Evolutionary conservation across 2,888 invertebrate genomes (phyloP).

Genomic region (Melieria omissa): DNA sequence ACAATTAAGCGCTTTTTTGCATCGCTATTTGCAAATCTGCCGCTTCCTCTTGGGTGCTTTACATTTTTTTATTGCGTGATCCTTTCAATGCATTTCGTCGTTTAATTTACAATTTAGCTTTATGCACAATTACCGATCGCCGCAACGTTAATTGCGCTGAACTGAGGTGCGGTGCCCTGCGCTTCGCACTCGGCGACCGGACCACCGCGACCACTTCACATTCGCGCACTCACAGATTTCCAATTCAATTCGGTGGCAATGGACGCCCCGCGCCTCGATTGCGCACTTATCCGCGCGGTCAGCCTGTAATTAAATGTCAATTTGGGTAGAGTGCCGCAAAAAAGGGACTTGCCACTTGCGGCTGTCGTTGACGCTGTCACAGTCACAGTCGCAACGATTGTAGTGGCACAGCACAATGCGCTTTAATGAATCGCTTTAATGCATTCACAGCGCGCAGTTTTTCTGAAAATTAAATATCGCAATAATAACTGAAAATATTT

Average conservation of each 20-base stretch:
- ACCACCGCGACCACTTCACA: no score
- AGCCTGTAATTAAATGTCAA: constrained; percentile 60
- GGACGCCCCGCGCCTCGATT: not conserved
- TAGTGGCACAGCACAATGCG: constrained; percentile 21
- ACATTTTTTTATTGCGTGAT: constrained; percentile 11
- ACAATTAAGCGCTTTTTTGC: constrained; percentile 12
- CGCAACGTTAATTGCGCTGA: constrained; percentile 9
- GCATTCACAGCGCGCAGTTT: constrained; percentile 2
- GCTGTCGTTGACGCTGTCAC: constrained; percentile 3
- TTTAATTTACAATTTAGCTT: constrained; percentile 55
- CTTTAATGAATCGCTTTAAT: constrained; percentile 30
- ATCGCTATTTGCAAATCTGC: not conserved
- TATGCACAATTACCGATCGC: constrained; percentile 7
- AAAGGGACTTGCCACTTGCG: not conserved
- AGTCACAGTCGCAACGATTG: constrained; percentile 17
- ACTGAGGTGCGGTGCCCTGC: constrained; percentile 20
- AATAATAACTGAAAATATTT: constrained; percentile 13
- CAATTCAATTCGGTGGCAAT: constrained; percentile 55
- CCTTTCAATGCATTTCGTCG: constrained; percentile 41
- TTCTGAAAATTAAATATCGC: constrained; percentile 26
- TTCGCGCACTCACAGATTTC: no score
- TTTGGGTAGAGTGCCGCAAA: constrained; percentile 44
- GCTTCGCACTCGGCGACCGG: constrained; percentile 45
- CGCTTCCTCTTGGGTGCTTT: constrained; percentile 14
- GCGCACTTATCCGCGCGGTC: constrained; percentile 35